Evolutionary conservation across 2,797 vertebrate genomes (phyloP).

Genomic region (Coluber constrictor): DNA sequence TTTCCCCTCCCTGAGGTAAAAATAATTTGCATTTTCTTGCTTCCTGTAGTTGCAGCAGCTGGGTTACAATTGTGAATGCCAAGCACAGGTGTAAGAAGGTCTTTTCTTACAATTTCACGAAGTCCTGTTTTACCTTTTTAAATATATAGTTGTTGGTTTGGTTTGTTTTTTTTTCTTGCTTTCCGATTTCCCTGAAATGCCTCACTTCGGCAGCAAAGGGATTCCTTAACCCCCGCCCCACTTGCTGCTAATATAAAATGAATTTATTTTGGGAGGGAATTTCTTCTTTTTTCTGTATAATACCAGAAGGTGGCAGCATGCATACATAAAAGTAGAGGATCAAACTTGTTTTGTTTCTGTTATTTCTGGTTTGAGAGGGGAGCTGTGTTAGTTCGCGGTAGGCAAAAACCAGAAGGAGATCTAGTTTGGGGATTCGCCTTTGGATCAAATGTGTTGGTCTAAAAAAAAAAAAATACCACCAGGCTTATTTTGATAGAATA

Average conservation of each 20-base stretch:
- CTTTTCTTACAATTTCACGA: background rate
- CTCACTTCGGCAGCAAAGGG: background rate
- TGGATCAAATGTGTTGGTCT: background rate
- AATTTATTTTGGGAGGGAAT: background rate
- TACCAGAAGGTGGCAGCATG: background rate
- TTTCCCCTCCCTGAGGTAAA: too few relatives aligned
- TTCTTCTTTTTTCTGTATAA: too few relatives aligned
- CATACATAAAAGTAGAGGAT: background rate
- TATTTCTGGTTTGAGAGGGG: background rate
- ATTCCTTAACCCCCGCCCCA: accelerated
- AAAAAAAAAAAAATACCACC: background rate
- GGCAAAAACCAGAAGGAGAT: background rate
- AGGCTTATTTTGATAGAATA: background rate
- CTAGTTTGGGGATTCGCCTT: background rate
- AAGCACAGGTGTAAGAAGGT: background rate
- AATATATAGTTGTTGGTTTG: background rate
- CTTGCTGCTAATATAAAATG: background rate
- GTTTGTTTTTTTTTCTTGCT: background rate
- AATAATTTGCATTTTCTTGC: background rate
- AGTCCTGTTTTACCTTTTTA: background rate
- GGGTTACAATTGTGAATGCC: background rate
- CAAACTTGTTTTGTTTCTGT: background rate
- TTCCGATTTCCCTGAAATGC: background rate
- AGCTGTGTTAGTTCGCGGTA: background rate
- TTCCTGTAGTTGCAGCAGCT: background rate